Base-by-base conservation (phyloP, 1,140 invertebrate genomes). In the Anagrus nilaparvatae region DNA sequence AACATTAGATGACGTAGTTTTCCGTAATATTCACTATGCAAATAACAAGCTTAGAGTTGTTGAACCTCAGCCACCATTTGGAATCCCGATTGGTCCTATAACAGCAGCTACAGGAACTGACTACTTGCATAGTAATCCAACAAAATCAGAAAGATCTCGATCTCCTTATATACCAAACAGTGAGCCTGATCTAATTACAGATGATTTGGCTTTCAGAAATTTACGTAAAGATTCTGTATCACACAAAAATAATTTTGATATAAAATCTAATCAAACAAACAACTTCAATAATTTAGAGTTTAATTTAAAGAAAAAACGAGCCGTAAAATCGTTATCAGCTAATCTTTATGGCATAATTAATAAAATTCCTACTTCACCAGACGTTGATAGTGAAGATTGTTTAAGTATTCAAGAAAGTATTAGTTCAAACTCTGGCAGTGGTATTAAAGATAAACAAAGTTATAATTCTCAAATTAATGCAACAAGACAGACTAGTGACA, bases 11-110 rank as follows among this genome's bases (percentile, higher is more conserved):
- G 89, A 93, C 63, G 77, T 91, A 0, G 78, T 84, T 4, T 89
- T 81, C 58, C 71, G 87, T 47, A 87, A 78, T 50, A 77, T 87
- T 37, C 79, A 79, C 53, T 76, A 83, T 55, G 78, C 81, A 2
- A 87, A 85, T 51, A 79, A 77, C 56, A 75, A 74, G 12, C 63
- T 80, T 18, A 82, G 78, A 55, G 73, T 50, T 28, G 50, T 74
- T 1, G 85, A 90, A 41, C 84, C 82, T 6, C 87, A 91, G 56
- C 87, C 86, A 18, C 86, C 84, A 1, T 92, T 93, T 61, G 88
- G 88, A 12, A 91, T 93, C 53, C 87, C 88, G 0, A 54, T 91
- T 8, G 83, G 83, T 5, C 87, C 85, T 7, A 75, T 88, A 5
- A 73, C 83, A 0, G 72, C 78, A 6, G 78, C 81, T 13, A 74